Percentiles rank a stretch among this genome's conserved stretches.
Conservation (phyloP, 2,888 invertebrate genomes). For the Lepas anatifera region DNA sequence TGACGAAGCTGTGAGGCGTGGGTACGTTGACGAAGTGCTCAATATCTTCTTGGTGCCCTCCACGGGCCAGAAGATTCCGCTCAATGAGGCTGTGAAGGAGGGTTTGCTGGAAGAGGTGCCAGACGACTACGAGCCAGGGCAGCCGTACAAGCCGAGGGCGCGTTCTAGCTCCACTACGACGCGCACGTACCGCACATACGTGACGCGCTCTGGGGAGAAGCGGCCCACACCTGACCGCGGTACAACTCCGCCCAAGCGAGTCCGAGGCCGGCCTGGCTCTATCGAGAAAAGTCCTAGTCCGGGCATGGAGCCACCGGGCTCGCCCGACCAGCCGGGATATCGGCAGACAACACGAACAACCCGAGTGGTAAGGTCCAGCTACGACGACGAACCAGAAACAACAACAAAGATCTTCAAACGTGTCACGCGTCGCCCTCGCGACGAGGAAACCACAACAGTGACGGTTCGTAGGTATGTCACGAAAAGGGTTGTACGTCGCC, state of each 20-base stretch:
- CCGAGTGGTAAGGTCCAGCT: background rate
- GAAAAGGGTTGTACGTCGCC: background rate
- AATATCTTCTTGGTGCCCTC: conserved; percentile 50
- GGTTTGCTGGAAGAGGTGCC: conserved; percentile 33
- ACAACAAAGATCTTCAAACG: conserved; percentile 5
- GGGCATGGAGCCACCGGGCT: background rate
- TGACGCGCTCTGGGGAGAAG: conserved; percentile 11
- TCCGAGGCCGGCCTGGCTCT: background rate
- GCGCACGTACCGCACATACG: conserved; percentile 1
- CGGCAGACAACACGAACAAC: background rate
- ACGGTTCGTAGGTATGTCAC: background rate
- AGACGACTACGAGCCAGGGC: conserved; percentile 20
- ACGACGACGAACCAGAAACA: background rate
- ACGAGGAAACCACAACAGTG: background rate
- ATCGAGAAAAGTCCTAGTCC: background rate
- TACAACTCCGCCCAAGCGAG: background rate
- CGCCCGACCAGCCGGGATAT: background rate
- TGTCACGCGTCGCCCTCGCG: background rate
- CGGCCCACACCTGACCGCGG: background rate
- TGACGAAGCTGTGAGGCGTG: conserved; percentile 60
- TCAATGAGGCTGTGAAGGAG: conserved; percentile 39
- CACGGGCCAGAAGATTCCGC: conserved; percentile 33
- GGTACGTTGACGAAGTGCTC: conserved; percentile 63
- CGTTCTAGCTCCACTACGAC: conserved; percentile 13
- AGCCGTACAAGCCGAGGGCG: background rate